Evolutionary conservation across 2,888 invertebrate species (phyloP).

Genomic region (Alsophila aescularia): DNA sequence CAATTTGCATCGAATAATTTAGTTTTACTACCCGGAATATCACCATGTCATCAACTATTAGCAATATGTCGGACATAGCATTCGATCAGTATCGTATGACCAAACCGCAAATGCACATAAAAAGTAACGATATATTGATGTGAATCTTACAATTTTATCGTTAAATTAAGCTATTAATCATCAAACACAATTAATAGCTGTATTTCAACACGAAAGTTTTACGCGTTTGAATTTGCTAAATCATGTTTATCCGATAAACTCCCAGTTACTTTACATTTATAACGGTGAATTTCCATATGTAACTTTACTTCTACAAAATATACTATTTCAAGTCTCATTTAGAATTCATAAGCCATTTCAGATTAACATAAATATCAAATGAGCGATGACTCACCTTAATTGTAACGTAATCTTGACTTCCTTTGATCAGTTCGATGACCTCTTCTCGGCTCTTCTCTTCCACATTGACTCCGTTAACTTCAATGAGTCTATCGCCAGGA

Average conservation of each 20-base stretch:
- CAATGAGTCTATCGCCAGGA: conserved; percentile 97
- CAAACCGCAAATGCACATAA: conserved; percentile 1
- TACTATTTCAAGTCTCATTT: conserved; percentile 3
- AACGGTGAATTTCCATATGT: conserved; percentile 19
- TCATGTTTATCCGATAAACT: conserved; percentile 1
- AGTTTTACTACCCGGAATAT: not conserved
- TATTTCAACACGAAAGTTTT: conserved; percentile 21
- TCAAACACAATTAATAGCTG: conserved; percentile 12
- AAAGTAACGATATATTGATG: conserved; percentile 20
- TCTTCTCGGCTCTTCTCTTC: conserved; percentile 94
- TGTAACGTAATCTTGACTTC: conserved; percentile 91
- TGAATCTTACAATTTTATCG: too few species aligned
- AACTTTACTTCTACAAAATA: not conserved
- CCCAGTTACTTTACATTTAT: conserved; percentile 1
- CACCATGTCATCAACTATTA: not conserved
- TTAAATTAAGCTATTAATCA: conserved; percentile 20
- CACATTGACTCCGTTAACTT: conserved; percentile 94
- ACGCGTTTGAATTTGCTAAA: conserved; percentile 1
- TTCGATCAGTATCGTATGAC: not conserved
- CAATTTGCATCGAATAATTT: not conserved
- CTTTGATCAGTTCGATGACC: conserved; percentile 96
- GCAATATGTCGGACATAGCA: not conserved
- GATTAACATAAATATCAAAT: conserved; percentile 12
- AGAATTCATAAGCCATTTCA: conserved; percentile 11
- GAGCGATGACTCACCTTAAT: conserved; percentile 88